Percentiles rank a stretch among this genome's conserved stretches.
These are phyloP conservation scores for Rhombomys opimus DNA, from an alignment of 2,113 vertebrate species.

Conservation along the genomic window DNA sequence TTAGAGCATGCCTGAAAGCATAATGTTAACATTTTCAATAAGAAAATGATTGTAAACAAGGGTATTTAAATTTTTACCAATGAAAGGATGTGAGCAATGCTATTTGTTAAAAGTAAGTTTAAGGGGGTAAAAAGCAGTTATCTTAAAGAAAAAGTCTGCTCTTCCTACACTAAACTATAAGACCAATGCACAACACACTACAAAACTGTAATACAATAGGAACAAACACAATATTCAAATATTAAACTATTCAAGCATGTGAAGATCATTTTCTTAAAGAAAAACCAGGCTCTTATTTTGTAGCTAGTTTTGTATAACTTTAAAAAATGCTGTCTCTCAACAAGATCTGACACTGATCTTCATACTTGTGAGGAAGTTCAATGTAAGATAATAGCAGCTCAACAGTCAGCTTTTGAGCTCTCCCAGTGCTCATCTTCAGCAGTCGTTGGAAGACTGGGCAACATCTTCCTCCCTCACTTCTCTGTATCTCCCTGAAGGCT, in stretches of 20 bases:
- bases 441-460: too few species aligned
- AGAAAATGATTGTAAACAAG: neutral
- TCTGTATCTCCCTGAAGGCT: too few species aligned
- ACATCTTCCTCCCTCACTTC: too few species aligned
- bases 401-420: too few species aligned
- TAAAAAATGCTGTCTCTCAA: slow-evolving; percentile 47
- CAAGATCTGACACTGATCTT: slow-evolving; percentile 48
- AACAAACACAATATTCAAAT: slow-evolving; percentile 63
- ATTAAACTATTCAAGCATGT: slow-evolving; percentile 56
- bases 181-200: slow-evolving; percentile 52
- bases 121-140: slow-evolving; percentile 14
- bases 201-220: slow-evolving; percentile 66
- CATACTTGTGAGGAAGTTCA: slow-evolving; percentile 55
- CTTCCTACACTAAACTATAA: slow-evolving; percentile 45
- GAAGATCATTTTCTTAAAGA: slow-evolving; percentile 62
- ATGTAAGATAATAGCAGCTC: too few species aligned
- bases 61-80: neutral
- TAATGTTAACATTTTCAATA: neutral
- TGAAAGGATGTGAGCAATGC: slow-evolving; percentile 41
- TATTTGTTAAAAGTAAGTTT: slow-evolving; percentile 17
- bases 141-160: slow-evolving; percentile 14
- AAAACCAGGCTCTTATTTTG: slow-evolving; percentile 10
- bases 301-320: slow-evolving; percentile 44
- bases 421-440: too few species aligned
- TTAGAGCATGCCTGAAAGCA: neutral